These are phyloP conservation scores for Cherax destructor DNA, from an alignment of 1,140 invertebrate species.

Conservation along the genomic window DNA sequence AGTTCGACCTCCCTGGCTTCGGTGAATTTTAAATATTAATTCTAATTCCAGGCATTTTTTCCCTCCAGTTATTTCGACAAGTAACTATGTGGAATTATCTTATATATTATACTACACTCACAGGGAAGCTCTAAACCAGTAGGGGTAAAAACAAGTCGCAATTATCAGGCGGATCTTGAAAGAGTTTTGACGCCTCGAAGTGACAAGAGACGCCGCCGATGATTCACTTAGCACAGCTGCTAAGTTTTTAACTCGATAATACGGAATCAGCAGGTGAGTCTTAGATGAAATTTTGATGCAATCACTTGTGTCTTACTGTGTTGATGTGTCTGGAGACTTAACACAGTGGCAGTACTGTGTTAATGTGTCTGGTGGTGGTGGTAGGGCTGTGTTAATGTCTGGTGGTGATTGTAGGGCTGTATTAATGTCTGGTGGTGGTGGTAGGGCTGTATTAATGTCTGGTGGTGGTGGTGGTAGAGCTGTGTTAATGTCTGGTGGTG, in stretches of 20 bases:
- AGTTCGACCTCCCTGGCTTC: too few species aligned
- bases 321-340: neutral
- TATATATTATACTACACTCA: too few species aligned
- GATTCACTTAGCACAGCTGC: conserved; percentile 8
- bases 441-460: too few species aligned
- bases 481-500: neutral
- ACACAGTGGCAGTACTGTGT: neutral
- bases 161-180: neutral
- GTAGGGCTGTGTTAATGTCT: neutral
- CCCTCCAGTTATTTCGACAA: too few species aligned
- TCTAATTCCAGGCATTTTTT: too few species aligned
- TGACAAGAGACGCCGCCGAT: conserved; percentile 6
- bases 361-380: neutral
- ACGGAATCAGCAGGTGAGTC: conserved; percentile 19
- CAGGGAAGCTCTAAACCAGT: too few species aligned
- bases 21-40: too few species aligned
- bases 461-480: conserved; percentile 13
- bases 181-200: conserved; percentile 13
- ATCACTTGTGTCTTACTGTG: neutral
- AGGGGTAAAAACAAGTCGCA: too few species aligned
- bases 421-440: neutral
- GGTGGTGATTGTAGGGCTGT: neutral
- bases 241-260: conserved; percentile 48
- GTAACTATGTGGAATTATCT: too few species aligned
- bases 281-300: conserved; percentile 18